phyloP scores from a whole-genome alignment of 53 echinoderm and acorn worm genomes.

The Patiria pectinifera region DNA sequence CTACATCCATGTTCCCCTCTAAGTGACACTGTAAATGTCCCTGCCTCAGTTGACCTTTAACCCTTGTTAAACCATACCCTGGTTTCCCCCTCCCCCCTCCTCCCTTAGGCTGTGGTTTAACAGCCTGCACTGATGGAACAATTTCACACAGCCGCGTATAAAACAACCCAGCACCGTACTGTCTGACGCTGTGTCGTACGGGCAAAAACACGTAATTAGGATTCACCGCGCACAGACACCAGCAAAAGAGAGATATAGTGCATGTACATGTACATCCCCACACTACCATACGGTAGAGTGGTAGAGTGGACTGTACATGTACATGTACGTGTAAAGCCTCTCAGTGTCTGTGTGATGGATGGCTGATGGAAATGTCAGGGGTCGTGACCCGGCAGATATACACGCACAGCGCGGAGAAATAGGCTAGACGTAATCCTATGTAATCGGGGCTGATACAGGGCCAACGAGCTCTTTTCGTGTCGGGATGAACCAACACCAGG shows the following conservation, averaged over 20 bases:
- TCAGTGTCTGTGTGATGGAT: conserved; percentile 15
- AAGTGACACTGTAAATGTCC: not conserved
- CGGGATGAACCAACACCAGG: not conserved
- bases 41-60: not conserved
- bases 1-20: not conserved
- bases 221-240: conserved; percentile 16
- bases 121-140: not conserved
- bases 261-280: not conserved
- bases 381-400: conserved; percentile 11
- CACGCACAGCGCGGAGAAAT: conserved; percentile 7
- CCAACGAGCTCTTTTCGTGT: conserved; percentile 26
- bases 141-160: not conserved
- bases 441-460: conserved; percentile 30
- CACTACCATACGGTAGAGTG: not conserved
- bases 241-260: not conserved
- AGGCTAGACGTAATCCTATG: conserved; percentile 50
- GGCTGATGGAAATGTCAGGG: conserved; percentile 61
- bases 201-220: conserved; percentile 22
- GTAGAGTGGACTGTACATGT: not conserved
- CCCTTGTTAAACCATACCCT: not conserved
- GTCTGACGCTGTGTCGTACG: not conserved
- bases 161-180: not conserved
- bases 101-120: not conserved
- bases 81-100: not conserved
- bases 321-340: not conserved